These are phyloP conservation scores for Hirudo medicinalis DNA, from an alignment of 1,140 invertebrate genomes.

Conservation along the genomic window DNA sequence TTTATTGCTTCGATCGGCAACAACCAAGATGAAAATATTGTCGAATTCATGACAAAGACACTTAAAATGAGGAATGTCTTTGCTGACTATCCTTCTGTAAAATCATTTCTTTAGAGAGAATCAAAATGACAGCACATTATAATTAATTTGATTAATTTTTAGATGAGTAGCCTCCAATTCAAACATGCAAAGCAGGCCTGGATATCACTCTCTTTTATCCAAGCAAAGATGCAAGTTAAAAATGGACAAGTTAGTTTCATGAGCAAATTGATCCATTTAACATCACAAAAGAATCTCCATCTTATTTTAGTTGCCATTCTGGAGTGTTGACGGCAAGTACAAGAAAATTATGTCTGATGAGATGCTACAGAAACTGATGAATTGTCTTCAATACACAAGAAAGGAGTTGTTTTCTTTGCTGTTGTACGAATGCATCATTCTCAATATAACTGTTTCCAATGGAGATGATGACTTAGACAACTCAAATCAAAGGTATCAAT, in stretches of 20 bases:
- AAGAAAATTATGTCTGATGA: conserved; percentile 22
- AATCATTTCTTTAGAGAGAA: background rate
- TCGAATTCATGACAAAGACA: background rate
- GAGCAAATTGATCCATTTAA: conserved; percentile 24
- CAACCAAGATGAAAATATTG: background rate
- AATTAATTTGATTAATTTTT: conserved; percentile 24
- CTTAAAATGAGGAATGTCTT: conserved; percentile 6
- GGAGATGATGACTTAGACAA: conserved; percentile 25
- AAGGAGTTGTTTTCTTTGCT: conserved; percentile 24
- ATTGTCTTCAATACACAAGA: conserved; percentile 22
- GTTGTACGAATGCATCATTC: conserved; percentile 28
- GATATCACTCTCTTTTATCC: conserved; percentile 30
- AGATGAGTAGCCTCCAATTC: conserved; percentile 27
- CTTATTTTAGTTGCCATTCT: conserved; percentile 23
- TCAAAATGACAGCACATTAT: conserved; percentile 20
- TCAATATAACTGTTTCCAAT: conserved; percentile 24
- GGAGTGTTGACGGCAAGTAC: conserved; percentile 23
- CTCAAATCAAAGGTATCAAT: conserved; percentile 18
- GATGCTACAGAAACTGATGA: conserved; percentile 13
- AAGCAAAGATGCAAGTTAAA: conserved; percentile 20
- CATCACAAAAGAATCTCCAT: background rate
- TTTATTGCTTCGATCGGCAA: background rate
- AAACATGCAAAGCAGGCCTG: conserved; percentile 26
- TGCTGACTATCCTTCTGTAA: conserved; percentile 1
- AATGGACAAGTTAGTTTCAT: conserved; percentile 25